Evolutionary conservation across 2,888 invertebrate species (phyloP).

Genomic region (Volucella inflata): DNA sequence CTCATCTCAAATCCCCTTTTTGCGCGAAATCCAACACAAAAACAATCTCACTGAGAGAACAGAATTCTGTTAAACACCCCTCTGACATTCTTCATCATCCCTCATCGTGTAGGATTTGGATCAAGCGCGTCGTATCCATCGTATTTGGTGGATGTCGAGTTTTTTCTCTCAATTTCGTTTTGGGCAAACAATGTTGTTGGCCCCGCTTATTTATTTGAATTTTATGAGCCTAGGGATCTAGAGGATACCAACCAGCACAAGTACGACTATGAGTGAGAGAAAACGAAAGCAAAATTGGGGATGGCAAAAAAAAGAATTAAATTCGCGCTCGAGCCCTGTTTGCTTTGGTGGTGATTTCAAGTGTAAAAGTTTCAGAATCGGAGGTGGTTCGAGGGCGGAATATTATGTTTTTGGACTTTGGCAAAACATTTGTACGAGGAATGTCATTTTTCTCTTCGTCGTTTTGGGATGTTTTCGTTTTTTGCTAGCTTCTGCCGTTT

Average conservation of each 20-base stretch:
- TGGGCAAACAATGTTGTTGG: constrained; percentile 67
- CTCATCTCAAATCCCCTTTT: constrained; percentile 5
- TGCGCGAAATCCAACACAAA: constrained; percentile 16
- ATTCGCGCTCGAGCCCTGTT: not conserved
- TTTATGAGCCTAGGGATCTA: constrained; percentile 71
- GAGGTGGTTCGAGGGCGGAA: constrained; percentile 51
- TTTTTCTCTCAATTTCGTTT: constrained; percentile 74
- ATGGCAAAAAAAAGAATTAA: not conserved
- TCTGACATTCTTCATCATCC: not conserved
- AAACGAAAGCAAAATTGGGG: not conserved
- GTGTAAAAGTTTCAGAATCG: constrained; percentile 62
- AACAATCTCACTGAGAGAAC: constrained; percentile 6
- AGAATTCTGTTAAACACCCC: constrained; percentile 27
- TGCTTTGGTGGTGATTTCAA: constrained; percentile 66
- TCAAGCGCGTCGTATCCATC: not conserved
- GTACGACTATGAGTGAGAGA: not conserved
- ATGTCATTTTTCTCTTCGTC: constrained; percentile 47
- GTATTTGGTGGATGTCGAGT: constrained; percentile 37
- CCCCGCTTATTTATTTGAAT: constrained; percentile 70
- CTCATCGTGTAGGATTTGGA: not conserved
- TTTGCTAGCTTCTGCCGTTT: constrained; percentile 2
- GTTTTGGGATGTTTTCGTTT: constrained; percentile 65
- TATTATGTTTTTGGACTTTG: constrained; percentile 68
- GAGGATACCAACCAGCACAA: constrained; percentile 3
- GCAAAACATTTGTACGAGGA: constrained; percentile 68